Evolutionary conservation across 2,113 vertebrate species (phyloP).

Genomic region (Rostratula benghalensis): DNA sequence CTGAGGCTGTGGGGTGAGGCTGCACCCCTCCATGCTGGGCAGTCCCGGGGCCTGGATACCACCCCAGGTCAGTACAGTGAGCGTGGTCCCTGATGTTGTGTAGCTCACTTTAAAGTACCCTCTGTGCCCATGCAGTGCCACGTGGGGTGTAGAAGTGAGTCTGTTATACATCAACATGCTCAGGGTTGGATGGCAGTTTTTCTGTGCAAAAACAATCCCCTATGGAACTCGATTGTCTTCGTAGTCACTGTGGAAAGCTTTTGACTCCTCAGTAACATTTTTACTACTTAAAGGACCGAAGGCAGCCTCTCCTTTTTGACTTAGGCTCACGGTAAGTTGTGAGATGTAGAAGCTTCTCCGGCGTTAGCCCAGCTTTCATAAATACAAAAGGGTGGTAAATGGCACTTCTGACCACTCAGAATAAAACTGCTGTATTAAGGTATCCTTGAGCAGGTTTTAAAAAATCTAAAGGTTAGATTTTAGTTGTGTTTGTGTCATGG

Average conservation of each 20-base stretch:
- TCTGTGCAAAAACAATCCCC: background rate
- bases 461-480: background rate
- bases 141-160: background rate
- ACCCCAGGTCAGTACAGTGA: background rate
- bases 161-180: background rate
- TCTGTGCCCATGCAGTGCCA: background rate
- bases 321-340: rapidly evolving
- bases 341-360: background rate
- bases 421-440: background rate
- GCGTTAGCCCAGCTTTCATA: background rate
- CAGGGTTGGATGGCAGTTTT: background rate
- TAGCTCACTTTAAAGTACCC: background rate
- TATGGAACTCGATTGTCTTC: background rate
- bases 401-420: background rate
- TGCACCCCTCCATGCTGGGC: rapidly evolving
- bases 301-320: background rate
- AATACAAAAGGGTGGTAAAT: background rate
- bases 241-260: background rate
- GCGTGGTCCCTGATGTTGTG: rapidly evolving
- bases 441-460: background rate
- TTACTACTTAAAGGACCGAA: background rate
- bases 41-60: background rate
- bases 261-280: background rate
- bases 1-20: background rate
- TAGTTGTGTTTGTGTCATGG: background rate